Base-by-base conservation (phyloP, 2,797 vertebrate genomes). In the Lepilemur septentrionalis region DNA sequence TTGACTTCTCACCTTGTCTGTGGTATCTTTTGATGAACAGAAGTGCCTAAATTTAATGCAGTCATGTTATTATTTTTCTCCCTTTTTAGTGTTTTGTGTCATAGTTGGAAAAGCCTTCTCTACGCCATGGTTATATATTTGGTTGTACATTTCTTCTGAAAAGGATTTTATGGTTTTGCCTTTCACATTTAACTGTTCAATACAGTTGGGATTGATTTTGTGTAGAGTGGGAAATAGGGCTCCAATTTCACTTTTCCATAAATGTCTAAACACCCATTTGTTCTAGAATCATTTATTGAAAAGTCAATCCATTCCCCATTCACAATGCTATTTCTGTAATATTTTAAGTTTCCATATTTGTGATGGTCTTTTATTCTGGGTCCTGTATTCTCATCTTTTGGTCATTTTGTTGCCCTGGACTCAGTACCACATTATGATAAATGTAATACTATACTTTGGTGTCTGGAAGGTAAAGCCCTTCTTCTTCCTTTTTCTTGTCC, bases 71-170 rank as follows among this genome's bases (percentile, higher is more conserved):
- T 69, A 35, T 55, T 69, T 90, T 83, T n/a, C 11, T 25, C 14
- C 73, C 63, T 92, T 72, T 94, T 67, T 67, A 23, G 30, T 76
- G n/a, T 75, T 93, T 92, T 83, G 12, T 88, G 28, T 92, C 9
- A 41, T 81, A 32, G 20, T 83, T 88, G 20, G 82, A 73, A 76
- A 92, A 67, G 67, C 17, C 12, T 81, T 50, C 11, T 75, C 32
- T 89, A 72, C 5, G 35, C 17, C n/a, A 79, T 14, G 7, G 14
- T 94, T 22, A 70, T 22, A 9, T 46, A 46, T 70, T 88, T 17
- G 72, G 18, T 57, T 83, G 4, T 12, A 4, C 65, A 15, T 80
- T 89, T 93, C 63, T 93, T 95, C 81, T 70, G 76, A 50, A 95
- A 91, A 76, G 35, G 11, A 20, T 73, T n/a, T 88, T 12, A 20